phyloP scores from a whole-genome alignment of 2,888 invertebrate species.

The Coecobrya sp. region DNA sequence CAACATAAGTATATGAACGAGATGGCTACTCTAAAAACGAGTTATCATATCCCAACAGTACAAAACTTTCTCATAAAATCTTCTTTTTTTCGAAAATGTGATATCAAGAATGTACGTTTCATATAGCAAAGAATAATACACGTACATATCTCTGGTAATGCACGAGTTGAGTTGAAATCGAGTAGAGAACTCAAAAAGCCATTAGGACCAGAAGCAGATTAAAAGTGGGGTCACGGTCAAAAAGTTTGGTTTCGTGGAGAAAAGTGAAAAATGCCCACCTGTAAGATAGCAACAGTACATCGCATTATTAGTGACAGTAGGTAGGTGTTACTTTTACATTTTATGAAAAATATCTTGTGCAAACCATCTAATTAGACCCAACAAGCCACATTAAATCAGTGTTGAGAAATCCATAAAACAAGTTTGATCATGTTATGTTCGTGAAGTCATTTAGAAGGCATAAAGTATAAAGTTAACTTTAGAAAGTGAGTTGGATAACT shows the following conservation, averaged over 20 bases:
- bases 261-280: neutral
- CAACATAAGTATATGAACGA: too few species aligned
- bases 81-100: neutral
- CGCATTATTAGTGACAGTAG: neutral
- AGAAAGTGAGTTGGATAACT: neutral
- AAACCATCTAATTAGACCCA: neutral
- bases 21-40: too few species aligned
- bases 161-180: neutral
- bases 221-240: neutral
- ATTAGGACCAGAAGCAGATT: neutral
- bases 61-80: neutral
- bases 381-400: slow-evolving; percentile 8
- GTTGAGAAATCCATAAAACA: neutral
- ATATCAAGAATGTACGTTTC: neutral
- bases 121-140: neutral
- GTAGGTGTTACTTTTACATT: neutral
- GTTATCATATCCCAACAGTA: neutral
- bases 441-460: neutral
- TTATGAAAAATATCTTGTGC: neutral
- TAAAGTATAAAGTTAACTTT: neutral
- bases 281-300: neutral
- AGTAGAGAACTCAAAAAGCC: neutral
- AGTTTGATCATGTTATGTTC: neutral
- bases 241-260: neutral
- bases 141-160: neutral